Base-by-base conservation (phyloP, 2,113 vertebrate genomes). In the Sebastes fasciatus region DNA sequence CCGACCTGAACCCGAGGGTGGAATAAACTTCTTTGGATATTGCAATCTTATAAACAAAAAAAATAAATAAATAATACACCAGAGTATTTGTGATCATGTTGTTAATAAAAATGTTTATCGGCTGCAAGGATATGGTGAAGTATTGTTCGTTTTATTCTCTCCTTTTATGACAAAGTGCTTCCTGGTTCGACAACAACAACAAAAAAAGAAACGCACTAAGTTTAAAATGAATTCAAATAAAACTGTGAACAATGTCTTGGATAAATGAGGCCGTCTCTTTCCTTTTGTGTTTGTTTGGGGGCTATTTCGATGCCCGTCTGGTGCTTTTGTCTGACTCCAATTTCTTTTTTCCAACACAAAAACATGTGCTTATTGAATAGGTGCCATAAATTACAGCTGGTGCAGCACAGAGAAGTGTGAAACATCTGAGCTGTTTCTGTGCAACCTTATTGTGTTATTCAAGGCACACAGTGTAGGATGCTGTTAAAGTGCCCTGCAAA, bases 21-120 rank as follows among this genome's bases (percentile, higher is more conserved):
- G 80, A 93, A 95, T 92, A 93, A 88, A 88, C 80, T 86, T 94
- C 85, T 95, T 93, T 92, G 90, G 89, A 94, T 95, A 93, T 88
- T 91, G 86, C 86, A 88, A 94, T 84, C 88, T 92, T 96, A 95
- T 95, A 83, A 95, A 86, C 63, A 71, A 88, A 73, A 79, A 57
- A 64, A 65, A 69, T 73, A 82, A 76, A 92, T 92, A 91, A 93
- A 94, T 94, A 91, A 94, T 93, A 92, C 94, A 94, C 84, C 86
- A 88, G 94, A 96, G 95, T 97, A 96, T 96, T 96, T 97, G 96
- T 98, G 97, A 97, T 96, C 95, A 97, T 97, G 95, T 96, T 96
- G 91, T 93, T 97, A 97, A 98, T 97, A 97, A 98, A 34, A 98
- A 94, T 94, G 96, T 97, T 96, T 96, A 96, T 97, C 97, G 96